Evolutionary conservation across 1,140 invertebrate genomes (phyloP), one percentile per base, ranked within the genome.

Genomic region (Glomeris maerens): DNA sequence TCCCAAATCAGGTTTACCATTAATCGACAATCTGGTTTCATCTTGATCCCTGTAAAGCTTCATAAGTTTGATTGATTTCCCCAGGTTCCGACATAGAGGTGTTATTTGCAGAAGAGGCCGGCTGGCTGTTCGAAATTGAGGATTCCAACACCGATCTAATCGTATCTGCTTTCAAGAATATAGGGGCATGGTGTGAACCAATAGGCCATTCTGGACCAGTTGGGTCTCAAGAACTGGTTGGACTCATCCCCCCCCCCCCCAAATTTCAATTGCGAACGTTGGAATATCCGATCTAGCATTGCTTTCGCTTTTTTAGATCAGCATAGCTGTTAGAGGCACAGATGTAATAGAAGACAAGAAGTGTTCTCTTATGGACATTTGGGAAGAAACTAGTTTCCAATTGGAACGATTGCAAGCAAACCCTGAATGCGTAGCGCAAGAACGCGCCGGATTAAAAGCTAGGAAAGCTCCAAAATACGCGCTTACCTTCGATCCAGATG

Each of bases 371-470:
- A 79, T 86, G 63, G 73, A 78, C 59, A 74, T 81, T 55, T 98
- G 93, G 94, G 94, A 98, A 69, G 85, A 93, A 63, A 96, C 92
- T 0, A 95, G 91, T 68, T 95, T 84, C 62, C 77, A 80, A 55
- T 64, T 98, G 36, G 93, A 97, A 64, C 72, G 77, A 52, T 70
- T 78, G 10, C 94, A 98, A 69, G 79, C 81, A 2, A 85, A 89
- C 58, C 65, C 74, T 1, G 68, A 77, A 2, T 93, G 85, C 63
- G 84, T 86, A 1, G 62, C 74, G 38, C 74, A 84, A 59, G 92
- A 98, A 50, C 55, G 56, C 31, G 25, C 47, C 10, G 52, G 55
- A 21, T 41, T 68, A 25, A 49, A 52, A 25, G 17, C 13, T 3
- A 49, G 69, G 28, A 58, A 40, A 7, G 26, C 52, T 1, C 69